Conservation (phyloP, 2,888 invertebrate species). For the Diadegma fenestrale region DNA sequence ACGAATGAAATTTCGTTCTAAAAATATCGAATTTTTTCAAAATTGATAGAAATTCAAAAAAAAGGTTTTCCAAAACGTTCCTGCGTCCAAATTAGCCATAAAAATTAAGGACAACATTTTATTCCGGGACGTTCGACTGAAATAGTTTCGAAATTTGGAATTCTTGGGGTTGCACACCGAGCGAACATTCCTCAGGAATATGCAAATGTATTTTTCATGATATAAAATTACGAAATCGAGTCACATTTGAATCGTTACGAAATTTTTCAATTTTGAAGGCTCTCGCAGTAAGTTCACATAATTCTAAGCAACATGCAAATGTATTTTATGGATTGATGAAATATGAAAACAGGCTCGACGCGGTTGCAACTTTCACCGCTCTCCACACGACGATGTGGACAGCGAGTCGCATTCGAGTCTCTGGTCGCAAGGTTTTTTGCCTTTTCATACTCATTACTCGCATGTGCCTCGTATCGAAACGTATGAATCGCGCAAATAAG, state of each 20-base stretch:
- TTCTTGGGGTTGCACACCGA: not conserved
- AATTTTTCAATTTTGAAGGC: not conserved
- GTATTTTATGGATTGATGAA: not conserved
- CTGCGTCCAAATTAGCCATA: not conserved
- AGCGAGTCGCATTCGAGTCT: not conserved
- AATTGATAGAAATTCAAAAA: not conserved
- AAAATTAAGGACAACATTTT: not conserved
- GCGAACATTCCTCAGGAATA: not conserved
- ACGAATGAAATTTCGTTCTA: not conserved
- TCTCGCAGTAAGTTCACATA: not conserved
- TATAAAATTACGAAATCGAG: not conserved
- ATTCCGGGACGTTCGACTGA: not conserved
- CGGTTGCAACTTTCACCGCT: conserved; percentile 47
- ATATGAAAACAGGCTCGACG: not conserved
- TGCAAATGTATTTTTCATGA: not conserved
- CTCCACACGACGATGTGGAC: conserved; percentile 16
- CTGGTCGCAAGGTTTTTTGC: conserved; percentile 38
- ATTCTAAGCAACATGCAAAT: not conserved
- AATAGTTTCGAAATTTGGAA: not conserved
- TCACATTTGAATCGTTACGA: not conserved
- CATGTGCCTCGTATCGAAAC: conserved; percentile 25
- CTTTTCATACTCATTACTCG: conserved; percentile 46
- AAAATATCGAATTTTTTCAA: not conserved
- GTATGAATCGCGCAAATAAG: not conserved
- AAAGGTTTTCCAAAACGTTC: not conserved